phyloP scores from a whole-genome alignment of 2,888 invertebrate genomes.

The Zaprionus lineosus region DNA sequence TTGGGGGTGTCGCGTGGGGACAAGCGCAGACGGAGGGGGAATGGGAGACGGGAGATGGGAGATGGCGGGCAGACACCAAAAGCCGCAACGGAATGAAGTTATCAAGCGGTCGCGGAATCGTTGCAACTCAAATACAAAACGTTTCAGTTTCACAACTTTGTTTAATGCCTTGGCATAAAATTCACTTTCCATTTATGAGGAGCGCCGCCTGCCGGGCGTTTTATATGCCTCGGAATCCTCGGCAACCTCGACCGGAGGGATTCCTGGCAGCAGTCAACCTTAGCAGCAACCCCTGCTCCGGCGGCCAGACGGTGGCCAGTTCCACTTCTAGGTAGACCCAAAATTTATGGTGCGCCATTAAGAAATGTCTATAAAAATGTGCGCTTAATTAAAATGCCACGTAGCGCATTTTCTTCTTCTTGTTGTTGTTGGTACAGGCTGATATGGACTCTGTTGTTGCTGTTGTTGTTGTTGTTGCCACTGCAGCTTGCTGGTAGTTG shows the following conservation, averaged over 20 bases:
- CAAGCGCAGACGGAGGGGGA: not conserved
- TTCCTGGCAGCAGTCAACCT: not conserved
- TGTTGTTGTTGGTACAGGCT: not conserved
- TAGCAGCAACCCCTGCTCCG: not conserved
- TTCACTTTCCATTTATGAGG: conserved; percentile 65
- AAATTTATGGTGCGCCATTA: conserved; percentile 69
- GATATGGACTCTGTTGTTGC: not conserved
- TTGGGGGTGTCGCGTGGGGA: too few species aligned
- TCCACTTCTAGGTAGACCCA: conserved; percentile 26
- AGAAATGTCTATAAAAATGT: conserved; percentile 68
- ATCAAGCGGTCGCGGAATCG: conserved; percentile 46
- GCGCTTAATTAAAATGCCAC: conserved; percentile 71
- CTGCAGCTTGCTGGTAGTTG: too few species aligned
- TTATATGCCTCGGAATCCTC: conserved; percentile 43
- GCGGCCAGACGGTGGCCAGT: not conserved
- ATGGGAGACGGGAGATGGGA: too few species aligned
- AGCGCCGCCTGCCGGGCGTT: conserved; percentile 55
- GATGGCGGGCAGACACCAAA: conserved; percentile 2
- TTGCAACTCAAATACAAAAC: conserved; percentile 46
- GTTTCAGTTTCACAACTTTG: conserved; percentile 70
- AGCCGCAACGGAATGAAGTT: conserved; percentile 52
- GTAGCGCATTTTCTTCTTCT: conserved; percentile 11
- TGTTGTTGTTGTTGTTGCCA: conserved; percentile 7
- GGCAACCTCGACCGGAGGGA: conserved; percentile 3
- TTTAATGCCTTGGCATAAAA: conserved; percentile 66